These are phyloP conservation scores for Orthosia gracilis DNA, from an alignment of 2,888 invertebrate species.

Conservation along the genomic window DNA sequence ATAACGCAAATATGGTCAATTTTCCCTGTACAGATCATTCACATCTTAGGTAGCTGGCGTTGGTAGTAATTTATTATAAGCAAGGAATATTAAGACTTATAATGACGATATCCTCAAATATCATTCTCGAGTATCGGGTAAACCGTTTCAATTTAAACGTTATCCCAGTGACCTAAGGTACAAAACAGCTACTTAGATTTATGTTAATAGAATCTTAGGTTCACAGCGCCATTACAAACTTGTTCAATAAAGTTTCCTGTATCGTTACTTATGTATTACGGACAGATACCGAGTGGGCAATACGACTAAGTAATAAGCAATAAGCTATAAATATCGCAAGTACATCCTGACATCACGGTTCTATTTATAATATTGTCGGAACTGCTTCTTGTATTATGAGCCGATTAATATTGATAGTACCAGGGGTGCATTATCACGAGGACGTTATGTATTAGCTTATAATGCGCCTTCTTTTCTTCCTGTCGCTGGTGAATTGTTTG, in stretches of 20 bases:
- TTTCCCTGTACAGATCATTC: slow-evolving; percentile 40
- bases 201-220: slow-evolving; percentile 18
- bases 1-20: background rate
- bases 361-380: slow-evolving; percentile 33
- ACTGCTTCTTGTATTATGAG: slow-evolving; percentile 14
- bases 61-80: background rate
- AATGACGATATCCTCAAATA: background rate
- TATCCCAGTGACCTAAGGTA: background rate
- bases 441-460: slow-evolving; percentile 2
- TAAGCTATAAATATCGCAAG: slow-evolving; percentile 27
- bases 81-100: background rate
- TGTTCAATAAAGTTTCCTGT: slow-evolving; percentile 46
- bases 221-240: slow-evolving; percentile 14
- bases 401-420: slow-evolving; percentile 40
- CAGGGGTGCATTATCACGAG: slow-evolving; percentile 33
- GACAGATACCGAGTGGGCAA: slow-evolving; percentile 25
- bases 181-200: background rate
- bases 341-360: slow-evolving; percentile 37
- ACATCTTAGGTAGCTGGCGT: background rate
- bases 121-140: too few species aligned
- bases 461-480: background rate
- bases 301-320: slow-evolving; percentile 24
- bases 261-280: slow-evolving; percentile 34
- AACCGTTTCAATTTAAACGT: slow-evolving; percentile 1
- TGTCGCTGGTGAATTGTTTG: too few species aligned